Evolutionary conservation across 2,888 invertebrate genomes (phyloP), one percentile per base, ranked within the genome.

Genomic region (Cryptosula pallasiana): DNA sequence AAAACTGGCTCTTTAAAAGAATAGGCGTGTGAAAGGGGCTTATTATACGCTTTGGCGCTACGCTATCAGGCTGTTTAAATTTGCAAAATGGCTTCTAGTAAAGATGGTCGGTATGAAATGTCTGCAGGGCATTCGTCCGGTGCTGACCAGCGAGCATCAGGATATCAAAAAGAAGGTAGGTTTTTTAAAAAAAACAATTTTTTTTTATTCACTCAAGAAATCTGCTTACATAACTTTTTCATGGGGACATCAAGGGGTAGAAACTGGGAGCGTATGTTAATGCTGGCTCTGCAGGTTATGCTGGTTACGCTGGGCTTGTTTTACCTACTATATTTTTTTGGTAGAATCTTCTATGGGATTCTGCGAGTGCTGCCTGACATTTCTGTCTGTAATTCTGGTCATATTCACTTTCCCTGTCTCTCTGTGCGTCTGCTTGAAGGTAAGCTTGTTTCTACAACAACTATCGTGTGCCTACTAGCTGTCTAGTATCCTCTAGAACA

Each of bases 351-450:
- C 77, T 9, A 73, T 80, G 5, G 81, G 81, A 1, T 78, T 76
- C 71, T 94, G 94, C 81, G 95, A 94, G 1, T 91, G 90, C 85
- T 89, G 95, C 74, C 87, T 96, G 69, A 91, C 92, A 58, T 87
- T 88, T 29, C 85, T 95, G 36, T 93, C 95, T 5, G 94, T 94
- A 90, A 82, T 91, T 1, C 82, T 95, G 45, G 92, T 95, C 45
- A 84, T 91, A 25, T 77, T 92, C 55, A 95, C 95, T 0, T 91
- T 95, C 89, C 95, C 95, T 0, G 92, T 96, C 80, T 95, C 95
- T 0, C 88, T 96, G 2, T 91, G 94, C 84, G 88, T 95, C 73
- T 95, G 94, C 84, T 93, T 95, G 83, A 95, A 95, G 91, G 95
- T 94, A 88, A 88, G 88, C 72, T 27, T 29, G 9, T 13, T 71